Conservation (phyloP, 2,888 invertebrate species). For the Zygothrica quintamaculata region DNA sequence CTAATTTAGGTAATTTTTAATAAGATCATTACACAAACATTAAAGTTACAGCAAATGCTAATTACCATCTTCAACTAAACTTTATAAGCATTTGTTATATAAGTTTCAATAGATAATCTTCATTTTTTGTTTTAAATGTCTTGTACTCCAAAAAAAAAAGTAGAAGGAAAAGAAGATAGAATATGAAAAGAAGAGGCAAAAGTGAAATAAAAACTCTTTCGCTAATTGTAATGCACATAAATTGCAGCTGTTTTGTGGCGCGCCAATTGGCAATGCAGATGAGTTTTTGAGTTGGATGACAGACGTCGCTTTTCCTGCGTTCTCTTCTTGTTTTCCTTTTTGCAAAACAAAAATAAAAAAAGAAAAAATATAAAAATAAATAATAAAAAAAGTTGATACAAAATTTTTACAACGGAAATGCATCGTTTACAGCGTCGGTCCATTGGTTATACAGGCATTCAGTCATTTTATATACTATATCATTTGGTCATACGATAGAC, state of each 20-base stretch:
- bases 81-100: no score
- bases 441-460: conserved; percentile 31
- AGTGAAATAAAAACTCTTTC: conserved; percentile 56
- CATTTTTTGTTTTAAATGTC: conserved; percentile 1
- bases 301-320: conserved; percentile 14
- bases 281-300: conserved; percentile 45
- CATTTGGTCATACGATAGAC: conserved; percentile 56
- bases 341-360: conserved; percentile 24
- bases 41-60: conserved; percentile 5
- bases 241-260: conserved; percentile 65
- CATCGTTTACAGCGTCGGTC: conserved; percentile 62
- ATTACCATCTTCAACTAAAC: conserved; percentile 13
- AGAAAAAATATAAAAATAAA: conserved; percentile 29
- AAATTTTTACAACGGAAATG: conserved; percentile 66
- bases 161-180: conserved; percentile 9
- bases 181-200: conserved; percentile 19
- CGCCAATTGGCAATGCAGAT: conserved; percentile 77
- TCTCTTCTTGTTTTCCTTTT: conserved; percentile 23
- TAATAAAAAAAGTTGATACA: conserved; percentile 40
- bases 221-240: conserved; percentile 75
- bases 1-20: neutral
- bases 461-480: no score
- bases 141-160: conserved; percentile 13
- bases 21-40: conserved; percentile 14
- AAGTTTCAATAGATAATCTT: neutral